Percentiles rank a stretch among this genome's conserved stretches.
phyloP scores from a whole-genome alignment of 2,113 vertebrate species.

The Lanius collurio region DNA sequence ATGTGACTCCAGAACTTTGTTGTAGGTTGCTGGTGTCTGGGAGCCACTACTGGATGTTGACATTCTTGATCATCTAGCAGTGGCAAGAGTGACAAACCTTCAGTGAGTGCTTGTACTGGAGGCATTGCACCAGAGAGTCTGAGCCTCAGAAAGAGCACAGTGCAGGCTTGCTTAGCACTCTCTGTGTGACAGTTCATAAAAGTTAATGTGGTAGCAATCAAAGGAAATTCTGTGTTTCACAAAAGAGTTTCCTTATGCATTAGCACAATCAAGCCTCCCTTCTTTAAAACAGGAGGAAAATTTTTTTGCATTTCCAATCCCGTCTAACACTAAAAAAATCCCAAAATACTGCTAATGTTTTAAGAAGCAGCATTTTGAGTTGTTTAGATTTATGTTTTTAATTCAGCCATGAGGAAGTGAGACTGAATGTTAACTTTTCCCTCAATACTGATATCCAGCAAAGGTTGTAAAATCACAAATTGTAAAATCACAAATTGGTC shows the following conservation, averaged over 20 bases:
- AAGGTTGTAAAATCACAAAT: neutral
- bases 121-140: neutral
- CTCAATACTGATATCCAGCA: neutral
- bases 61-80: neutral
- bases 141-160: neutral
- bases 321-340: neutral
- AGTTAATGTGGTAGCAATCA: neutral
- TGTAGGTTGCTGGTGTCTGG: neutral
- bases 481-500: neutral
- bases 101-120: neutral
- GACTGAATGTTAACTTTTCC: neutral
- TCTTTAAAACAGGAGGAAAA: neutral
- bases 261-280: neutral
- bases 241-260: neutral
- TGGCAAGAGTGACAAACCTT: neutral
- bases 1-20: neutral
- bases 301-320: neutral
- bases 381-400: neutral
- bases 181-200: neutral
- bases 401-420: neutral
- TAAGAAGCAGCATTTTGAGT: neutral
- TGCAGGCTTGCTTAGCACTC: neutral
- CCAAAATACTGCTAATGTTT: neutral
- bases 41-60: neutral
- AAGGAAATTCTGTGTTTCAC: neutral